These are phyloP conservation scores for Tylochromis polylepis DNA, from an alignment of 2,113 vertebrate species.

Conservation along the genomic window DNA sequence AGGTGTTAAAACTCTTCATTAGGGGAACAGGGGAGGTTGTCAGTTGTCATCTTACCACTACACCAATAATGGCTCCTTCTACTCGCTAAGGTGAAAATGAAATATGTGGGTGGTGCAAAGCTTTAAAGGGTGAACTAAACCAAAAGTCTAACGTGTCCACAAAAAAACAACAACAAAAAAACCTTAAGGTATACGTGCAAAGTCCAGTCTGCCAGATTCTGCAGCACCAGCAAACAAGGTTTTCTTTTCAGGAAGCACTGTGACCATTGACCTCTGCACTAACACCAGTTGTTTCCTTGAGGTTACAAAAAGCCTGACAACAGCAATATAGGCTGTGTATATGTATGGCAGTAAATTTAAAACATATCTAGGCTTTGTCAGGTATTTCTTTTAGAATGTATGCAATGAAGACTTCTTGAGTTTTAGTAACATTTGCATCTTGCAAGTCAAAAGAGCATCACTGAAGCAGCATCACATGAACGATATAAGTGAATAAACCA, in stretches of 20 bases:
- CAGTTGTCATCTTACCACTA: not conserved
- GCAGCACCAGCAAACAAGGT: not conserved
- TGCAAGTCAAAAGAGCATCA: not conserved
- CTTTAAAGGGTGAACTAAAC: not conserved
- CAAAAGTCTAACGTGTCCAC: not conserved
- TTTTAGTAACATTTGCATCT: not conserved
- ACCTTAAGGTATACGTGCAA: not conserved
- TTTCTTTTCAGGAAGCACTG: not conserved
- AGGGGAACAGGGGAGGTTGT: not conserved
- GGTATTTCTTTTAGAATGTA: not conserved
- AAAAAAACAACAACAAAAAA: not conserved
- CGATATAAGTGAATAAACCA: not conserved
- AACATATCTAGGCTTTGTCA: not conserved
- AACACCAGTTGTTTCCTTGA: constrained; percentile 11
- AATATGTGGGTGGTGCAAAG: not conserved
- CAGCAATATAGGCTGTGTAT: not conserved
- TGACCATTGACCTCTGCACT: constrained; percentile 27
- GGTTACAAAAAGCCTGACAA: not conserved
- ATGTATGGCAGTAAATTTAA: not conserved
- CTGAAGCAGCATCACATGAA: not conserved
- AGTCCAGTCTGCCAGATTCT: not conserved
- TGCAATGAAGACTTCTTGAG: not conserved
- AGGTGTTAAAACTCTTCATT: not conserved
- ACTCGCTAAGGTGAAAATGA: not conserved
- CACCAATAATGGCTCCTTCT: not conserved